phyloP scores from a whole-genome alignment of 2,888 invertebrate genomes.

The Orgyia antiqua region DNA sequence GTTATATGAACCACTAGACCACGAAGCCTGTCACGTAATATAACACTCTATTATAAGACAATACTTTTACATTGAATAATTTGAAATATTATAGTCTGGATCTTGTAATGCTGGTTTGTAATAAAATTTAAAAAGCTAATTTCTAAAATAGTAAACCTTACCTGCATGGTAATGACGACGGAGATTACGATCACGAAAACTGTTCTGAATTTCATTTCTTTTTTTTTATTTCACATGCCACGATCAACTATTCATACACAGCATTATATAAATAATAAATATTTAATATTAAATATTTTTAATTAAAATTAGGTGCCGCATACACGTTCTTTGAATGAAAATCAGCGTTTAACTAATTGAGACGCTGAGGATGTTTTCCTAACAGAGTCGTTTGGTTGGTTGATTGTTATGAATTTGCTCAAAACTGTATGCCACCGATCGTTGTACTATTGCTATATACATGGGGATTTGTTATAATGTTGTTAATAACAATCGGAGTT shows the following conservation, averaged over 20 bases:
- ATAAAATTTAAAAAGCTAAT: no score
- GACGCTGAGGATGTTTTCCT: constrained; percentile 45
- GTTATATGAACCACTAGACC: no score
- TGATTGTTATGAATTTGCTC: constrained; percentile 50
- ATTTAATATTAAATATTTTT: constrained; percentile 2
- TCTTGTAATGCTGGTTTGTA: no score
- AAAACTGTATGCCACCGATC: constrained; percentile 34
- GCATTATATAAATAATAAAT: constrained; percentile 22
- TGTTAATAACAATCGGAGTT: constrained; percentile 22
- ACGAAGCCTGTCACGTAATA: no score
- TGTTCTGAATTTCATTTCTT: constrained; percentile 56
- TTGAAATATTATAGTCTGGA: no score
- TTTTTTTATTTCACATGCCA: constrained; percentile 42
- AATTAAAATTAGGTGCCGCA: no score
- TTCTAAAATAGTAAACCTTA: constrained; percentile 24
- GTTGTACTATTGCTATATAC: constrained; percentile 27
- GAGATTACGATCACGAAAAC: constrained; percentile 45
- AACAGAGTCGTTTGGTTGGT: constrained; percentile 22
- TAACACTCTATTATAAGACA: no score
- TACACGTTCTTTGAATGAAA: constrained; percentile 28
- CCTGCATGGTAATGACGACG: constrained; percentile 54
- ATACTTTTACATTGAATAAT: no score
- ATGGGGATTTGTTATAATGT: constrained; percentile 33
- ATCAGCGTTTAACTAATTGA: constrained; percentile 37
- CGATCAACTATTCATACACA: constrained; percentile 41